Evolutionary conservation across 2,888 invertebrate genomes (phyloP), one percentile per base, ranked within the genome.

Genomic region (Gnatocerus cornutus): DNA sequence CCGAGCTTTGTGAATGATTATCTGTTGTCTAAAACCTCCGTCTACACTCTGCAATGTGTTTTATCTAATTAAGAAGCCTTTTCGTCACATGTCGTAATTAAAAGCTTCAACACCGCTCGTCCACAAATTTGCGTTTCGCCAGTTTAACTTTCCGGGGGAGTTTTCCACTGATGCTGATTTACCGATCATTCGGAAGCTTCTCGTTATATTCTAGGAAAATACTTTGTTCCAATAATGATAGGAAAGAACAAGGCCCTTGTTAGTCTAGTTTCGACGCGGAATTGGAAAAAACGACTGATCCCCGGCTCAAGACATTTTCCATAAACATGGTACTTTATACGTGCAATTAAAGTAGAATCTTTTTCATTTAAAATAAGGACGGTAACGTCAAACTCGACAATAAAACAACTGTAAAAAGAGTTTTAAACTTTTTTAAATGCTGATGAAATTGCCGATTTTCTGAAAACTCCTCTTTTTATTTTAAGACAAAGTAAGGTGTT

Each of bases 1-100:
- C 16, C 48, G 52, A 62, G 68, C 71, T 71, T 66, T 69, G 69
- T 66, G 69, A 71, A 62, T 71, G 71, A 71, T 71, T 71, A 69
- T 71, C 65, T 71, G 53, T 66, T 61, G 55, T 37, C 53, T 62
- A 48, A 62, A 66, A 39, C 16, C 27, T 16, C 29, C 33, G 14
- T 45, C 59, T 29, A 59, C 59, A 59, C 52, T 21, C 63, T 33
- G 13, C 56, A 43, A 50, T 46, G 61, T 46, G 52, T 55, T 46
- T 43, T 55, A 55, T 68, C 27, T 45, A 48, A 68, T 68, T 65
- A 65, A 48, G 39, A 48, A 68, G 37, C 27, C 30, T 67, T 52
- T 33, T 59, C 21, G 67, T 48, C 52, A 67, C 45, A 61, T 48
- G 50, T 56, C 21, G 58, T 45, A 27, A 43, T 58, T 58, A 64